phyloP scores from a whole-genome alignment of 2,113 vertebrate genomes.

The Triplophysa tibetana region DNA sequence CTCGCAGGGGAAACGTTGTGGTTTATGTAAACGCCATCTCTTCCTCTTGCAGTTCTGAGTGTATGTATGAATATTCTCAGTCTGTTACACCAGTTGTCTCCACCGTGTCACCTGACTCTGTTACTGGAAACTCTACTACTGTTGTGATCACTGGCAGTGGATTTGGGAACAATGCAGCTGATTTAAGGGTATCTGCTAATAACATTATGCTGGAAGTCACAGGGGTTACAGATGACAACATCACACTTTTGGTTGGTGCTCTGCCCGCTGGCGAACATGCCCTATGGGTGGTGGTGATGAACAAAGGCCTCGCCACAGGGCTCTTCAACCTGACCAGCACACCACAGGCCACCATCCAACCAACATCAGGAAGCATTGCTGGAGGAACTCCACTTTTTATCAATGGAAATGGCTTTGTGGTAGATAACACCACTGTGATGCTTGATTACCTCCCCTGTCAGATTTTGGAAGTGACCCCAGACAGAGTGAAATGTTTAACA shows the following conservation, averaged over 20 bases:
- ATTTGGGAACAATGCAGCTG: slow-evolving; percentile 66
- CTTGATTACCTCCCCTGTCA: slow-evolving; percentile 67
- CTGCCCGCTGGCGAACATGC: slow-evolving; percentile 75
- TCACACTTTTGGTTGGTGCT: slow-evolving; percentile 61
- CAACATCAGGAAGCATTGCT: slow-evolving; percentile 71
- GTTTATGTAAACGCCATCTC: slow-evolving; percentile 58
- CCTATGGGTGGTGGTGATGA: slow-evolving; percentile 71
- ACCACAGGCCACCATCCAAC: slow-evolving; percentile 64
- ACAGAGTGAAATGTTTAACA: slow-evolving; percentile 69
- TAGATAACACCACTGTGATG: slow-evolving; percentile 74
- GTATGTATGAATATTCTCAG: slow-evolving; percentile 74
- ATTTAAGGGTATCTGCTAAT: slow-evolving; percentile 67
- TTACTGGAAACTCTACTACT: slow-evolving; percentile 44
- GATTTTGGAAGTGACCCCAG: slow-evolving; percentile 62
- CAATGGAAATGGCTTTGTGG: slow-evolving; percentile 80
- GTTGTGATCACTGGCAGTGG: slow-evolving; percentile 73
- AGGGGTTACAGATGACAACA: slow-evolving; percentile 60
- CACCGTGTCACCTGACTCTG: slow-evolving; percentile 61
- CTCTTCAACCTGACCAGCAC: slow-evolving; percentile 65
- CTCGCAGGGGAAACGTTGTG: slow-evolving; percentile 52
- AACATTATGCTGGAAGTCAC: slow-evolving; percentile 55
- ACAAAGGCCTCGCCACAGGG: slow-evolving; percentile 76
- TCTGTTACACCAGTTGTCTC: slow-evolving; percentile 60
- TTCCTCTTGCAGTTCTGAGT: slow-evolving; percentile 71
- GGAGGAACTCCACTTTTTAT: slow-evolving; percentile 77